These are phyloP conservation scores for Gnatocerus cornutus DNA, from an alignment of 2,888 invertebrate genomes.

Conservation along the genomic window DNA sequence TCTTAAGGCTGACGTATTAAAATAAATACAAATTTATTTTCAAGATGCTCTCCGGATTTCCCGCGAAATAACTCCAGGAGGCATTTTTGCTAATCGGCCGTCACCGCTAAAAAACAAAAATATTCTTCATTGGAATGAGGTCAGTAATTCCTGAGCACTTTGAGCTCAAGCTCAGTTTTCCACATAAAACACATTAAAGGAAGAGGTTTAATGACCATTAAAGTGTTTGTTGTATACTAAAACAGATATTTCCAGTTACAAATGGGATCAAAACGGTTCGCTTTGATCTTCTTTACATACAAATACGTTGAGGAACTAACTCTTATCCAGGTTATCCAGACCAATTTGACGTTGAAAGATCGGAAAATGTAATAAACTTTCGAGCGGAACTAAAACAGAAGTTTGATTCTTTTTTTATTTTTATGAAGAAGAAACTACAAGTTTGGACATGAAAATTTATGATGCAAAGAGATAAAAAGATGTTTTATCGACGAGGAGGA, in stretches of 20 bases:
- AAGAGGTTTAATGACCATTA: no score
- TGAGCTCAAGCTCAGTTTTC: no score
- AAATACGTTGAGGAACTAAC: conserved; percentile 13
- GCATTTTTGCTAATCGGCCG: conserved; percentile 12
- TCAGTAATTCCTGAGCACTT: no score
- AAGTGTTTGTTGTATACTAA: no score
- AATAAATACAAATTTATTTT: conserved; percentile 34
- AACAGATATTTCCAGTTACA: not conserved
- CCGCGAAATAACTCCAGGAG: not conserved
- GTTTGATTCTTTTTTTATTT: no score
- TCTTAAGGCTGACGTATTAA: conserved; percentile 31
- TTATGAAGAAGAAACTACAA: no score
- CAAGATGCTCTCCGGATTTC: conserved; percentile 19
- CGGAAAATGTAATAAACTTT: not conserved
- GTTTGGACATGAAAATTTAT: no score
- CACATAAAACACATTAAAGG: no score
- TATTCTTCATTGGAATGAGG: no score
- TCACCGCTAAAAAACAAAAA: not conserved
- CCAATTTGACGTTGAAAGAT: conserved; percentile 13
- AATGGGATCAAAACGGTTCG: not conserved
- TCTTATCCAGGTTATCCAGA: conserved; percentile 6
- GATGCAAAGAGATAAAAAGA: no score
- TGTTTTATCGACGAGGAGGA: no score
- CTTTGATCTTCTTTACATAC: conserved; percentile 21
- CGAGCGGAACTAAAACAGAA: no score